Evolutionary conservation across 2,797 vertebrate genomes (phyloP).

Genomic region (Enteromius treurensis): DNA sequence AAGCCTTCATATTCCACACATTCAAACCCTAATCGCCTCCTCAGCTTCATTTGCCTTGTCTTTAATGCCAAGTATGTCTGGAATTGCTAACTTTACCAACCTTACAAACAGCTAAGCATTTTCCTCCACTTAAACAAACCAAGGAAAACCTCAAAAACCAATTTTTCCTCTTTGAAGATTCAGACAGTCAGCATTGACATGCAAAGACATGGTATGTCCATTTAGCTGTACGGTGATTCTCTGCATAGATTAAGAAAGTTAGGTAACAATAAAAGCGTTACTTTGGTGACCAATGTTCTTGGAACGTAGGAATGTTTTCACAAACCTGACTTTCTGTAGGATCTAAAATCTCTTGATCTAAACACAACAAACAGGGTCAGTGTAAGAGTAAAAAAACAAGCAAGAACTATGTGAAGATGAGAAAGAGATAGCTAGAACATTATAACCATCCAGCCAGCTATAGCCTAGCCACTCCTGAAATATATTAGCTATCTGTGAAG

Average conservation of each 20-base stretch:
- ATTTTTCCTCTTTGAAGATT: conserved; percentile 8
- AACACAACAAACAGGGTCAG: conserved; percentile 63
- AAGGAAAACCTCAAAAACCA: conserved; percentile 7
- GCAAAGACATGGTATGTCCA: background rate
- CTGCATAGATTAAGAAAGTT: background rate
- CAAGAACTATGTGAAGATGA: background rate
- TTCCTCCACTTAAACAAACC: conserved; percentile 44
- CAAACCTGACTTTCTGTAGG: background rate
- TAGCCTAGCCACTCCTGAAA: conserved; percentile 11
- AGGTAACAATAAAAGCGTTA: background rate
- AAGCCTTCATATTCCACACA: conserved; percentile 20
- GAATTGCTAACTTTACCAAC: conserved; percentile 34
- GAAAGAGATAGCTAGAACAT: background rate
- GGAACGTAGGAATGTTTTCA: conserved; percentile 66
- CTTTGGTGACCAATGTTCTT: background rate
- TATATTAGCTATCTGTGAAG: conserved; percentile 1
- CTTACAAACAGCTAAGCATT: conserved; percentile 40
- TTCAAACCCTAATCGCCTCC: conserved; percentile 12
- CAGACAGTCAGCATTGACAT: background rate
- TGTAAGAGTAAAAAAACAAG: conserved; percentile 29
- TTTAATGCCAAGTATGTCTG: conserved; percentile 35
- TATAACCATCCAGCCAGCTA: background rate
- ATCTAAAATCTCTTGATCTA: conserved; percentile 55
- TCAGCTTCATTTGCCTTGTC: conserved; percentile 2
- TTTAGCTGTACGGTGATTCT: background rate